phyloP scores from a whole-genome alignment of 2,113 vertebrate genomes.

The chimpanzee (Pan troglodytes) region NHGRI_mPanTro3-v2.1_pri NC_072421.2:66775001-66775500 shows the following conservation, averaged over 20 bases:
- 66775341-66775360: constrained; percentile 84
- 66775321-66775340: constrained; percentile 73
- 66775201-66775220: constrained; percentile 51
- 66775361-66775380: constrained; percentile 82
- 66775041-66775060: constrained; percentile 79
- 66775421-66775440: constrained; percentile 77
- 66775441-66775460: background rate
- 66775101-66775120: background rate
- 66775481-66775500: constrained; percentile 58
- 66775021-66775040: constrained; percentile 57
- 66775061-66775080: constrained; percentile 10
- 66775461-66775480: constrained; percentile 64
- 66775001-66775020: constrained; percentile 61
- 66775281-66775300: constrained; percentile 36
- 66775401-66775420: constrained; percentile 86
- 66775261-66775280: constrained; percentile 37
- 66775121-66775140: background rate
- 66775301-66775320: background rate
- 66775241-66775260: constrained; percentile 3
- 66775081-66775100: background rate
- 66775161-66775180: constrained; percentile 7
- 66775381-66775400: constrained; percentile 86
- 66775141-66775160: background rate
- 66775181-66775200: background rate
- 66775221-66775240: background rate